A percentile compares a stretch with the other conserved stretches of the same genome.
Conservation (phyloP, 2,888 invertebrate species). For the Protonemura montana region DNA sequence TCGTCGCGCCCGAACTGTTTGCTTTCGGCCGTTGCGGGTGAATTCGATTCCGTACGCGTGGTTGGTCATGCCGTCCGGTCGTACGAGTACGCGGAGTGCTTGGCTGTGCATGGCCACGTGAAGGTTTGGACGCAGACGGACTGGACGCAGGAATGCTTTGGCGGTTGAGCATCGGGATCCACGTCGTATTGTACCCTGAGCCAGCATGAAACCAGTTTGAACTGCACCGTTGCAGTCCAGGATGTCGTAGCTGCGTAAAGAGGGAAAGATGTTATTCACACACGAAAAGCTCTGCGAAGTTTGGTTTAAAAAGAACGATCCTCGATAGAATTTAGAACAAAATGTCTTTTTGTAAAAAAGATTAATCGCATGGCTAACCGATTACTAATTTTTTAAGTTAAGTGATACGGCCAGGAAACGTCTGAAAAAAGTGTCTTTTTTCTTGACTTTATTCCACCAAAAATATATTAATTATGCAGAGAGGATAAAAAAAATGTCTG, state of each 20-base stretch:
- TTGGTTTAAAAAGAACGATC: no score
- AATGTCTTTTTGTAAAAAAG: no score
- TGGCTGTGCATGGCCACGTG: constrained; percentile 82
- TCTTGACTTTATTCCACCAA: no score
- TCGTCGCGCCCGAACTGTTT: constrained; percentile 72
- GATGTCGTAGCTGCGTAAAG: constrained; percentile 68
- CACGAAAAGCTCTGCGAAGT: no score
- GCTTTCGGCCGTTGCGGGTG: constrained; percentile 69
- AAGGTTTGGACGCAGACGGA: constrained; percentile 77
- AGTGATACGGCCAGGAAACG: no score
- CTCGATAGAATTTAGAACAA: no score
- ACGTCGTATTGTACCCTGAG: constrained; percentile 83
- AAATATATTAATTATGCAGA: no score
- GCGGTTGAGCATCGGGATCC: constrained; percentile 88
- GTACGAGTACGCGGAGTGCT: constrained; percentile 64
- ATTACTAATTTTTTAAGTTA: no score
- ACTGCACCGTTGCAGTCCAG: constrained; percentile 83
- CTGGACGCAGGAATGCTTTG: constrained; percentile 85
- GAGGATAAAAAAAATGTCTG: no score
- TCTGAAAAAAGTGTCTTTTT: no score
- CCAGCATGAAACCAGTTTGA: constrained; percentile 88
- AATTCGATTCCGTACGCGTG: constrained; percentile 78
- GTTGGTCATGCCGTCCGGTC: constrained; percentile 26
- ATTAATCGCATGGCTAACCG: no score
- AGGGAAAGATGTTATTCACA: no score